Percentiles rank a stretch among this genome's conserved stretches.
Evolutionary conservation across 2,888 invertebrate species (phyloP).

Genomic region (Ichneumon xanthorius): DNA sequence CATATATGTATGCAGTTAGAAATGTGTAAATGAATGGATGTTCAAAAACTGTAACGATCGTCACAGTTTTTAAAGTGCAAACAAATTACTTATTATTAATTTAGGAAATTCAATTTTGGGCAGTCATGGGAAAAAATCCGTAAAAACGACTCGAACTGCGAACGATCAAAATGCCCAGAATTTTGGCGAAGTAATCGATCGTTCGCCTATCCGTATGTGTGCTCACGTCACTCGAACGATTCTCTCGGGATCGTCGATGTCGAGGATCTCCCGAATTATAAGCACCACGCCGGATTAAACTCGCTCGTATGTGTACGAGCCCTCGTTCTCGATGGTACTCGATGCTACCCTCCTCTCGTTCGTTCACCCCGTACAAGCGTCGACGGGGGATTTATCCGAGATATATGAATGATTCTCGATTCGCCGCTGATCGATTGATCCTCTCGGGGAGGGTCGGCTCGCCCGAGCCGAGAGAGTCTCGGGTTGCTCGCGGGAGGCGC

Average conservation of each 20-base stretch:
- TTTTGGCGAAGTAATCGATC: slow-evolving; percentile 29
- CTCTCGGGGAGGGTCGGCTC: slow-evolving; percentile 21
- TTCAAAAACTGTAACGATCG: too few relatives aligned
- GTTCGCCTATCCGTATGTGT: slow-evolving; percentile 10
- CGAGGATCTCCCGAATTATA: slow-evolving; percentile 48
- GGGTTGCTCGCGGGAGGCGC: slow-evolving; percentile 73
- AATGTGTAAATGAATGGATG: too few relatives aligned
- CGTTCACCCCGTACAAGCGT: slow-evolving; percentile 12
- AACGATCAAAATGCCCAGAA: neutral
- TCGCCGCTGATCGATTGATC: slow-evolving; percentile 54
- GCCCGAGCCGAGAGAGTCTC: slow-evolving; percentile 67
- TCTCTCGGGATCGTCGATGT: slow-evolving; percentile 35
- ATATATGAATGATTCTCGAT: slow-evolving; percentile 48
- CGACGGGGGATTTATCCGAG: slow-evolving; percentile 31
- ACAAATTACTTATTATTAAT: neutral
- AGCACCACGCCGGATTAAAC: slow-evolving; percentile 32
- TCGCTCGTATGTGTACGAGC: slow-evolving; percentile 36
- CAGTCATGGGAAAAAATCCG: neutral
- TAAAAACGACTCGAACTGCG: neutral
- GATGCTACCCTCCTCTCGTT: slow-evolving; percentile 24
- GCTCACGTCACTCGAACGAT: slow-evolving; percentile 43
- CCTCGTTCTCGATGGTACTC: slow-evolving; percentile 55
- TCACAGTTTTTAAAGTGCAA: too few relatives aligned
- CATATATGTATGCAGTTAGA: too few relatives aligned
- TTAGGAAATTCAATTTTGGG: neutral